These are phyloP conservation scores for Dolichallabes microphthalmus DNA, from an alignment of 2,113 vertebrate species.

Conservation along the genomic window DNA sequence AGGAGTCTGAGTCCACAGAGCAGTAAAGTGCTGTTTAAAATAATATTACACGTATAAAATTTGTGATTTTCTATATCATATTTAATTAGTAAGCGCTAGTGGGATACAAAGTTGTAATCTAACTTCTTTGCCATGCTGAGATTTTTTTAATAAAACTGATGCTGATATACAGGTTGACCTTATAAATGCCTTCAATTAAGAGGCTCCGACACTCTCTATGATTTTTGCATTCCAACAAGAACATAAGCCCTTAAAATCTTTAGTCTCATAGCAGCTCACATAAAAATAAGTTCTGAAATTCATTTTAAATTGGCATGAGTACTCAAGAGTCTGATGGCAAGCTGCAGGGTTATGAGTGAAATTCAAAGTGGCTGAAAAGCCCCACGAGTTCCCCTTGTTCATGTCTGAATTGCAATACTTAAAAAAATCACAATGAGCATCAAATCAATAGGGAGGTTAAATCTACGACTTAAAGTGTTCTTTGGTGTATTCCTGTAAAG, in stretches of 20 bases:
- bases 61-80: background rate
- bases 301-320: background rate
- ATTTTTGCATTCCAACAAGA: background rate
- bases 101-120: background rate
- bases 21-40: background rate
- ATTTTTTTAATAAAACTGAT: background rate
- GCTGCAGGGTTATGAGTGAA: too few relatives aligned
- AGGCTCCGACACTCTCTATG: background rate
- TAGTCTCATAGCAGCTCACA: background rate
- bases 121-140: constrained; percentile 7
- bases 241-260: background rate
- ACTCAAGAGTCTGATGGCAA: background rate
- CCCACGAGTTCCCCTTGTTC: background rate
- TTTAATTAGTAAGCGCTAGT: background rate
- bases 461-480: background rate
- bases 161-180: background rate
- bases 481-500: background rate
- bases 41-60: background rate
- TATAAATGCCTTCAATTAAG: background rate
- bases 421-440: background rate
- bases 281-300: background rate
- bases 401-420: background rate
- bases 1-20: background rate
- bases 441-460: background rate
- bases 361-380: constrained; percentile 1